phyloP scores from a whole-genome alignment of 2,797 vertebrate genomes.

The Linurgus olivaceus region DNA sequence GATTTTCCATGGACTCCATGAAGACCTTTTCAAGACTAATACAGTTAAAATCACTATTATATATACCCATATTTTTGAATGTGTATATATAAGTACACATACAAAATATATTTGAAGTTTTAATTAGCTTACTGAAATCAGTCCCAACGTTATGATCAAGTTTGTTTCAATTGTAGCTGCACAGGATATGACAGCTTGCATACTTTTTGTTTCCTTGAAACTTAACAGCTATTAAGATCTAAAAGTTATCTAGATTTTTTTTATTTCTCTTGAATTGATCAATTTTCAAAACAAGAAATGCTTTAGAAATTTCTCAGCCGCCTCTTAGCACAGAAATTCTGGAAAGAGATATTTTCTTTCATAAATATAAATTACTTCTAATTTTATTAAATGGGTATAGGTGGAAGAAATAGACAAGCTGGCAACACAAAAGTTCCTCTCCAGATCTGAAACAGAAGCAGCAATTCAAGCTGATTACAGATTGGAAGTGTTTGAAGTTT shows the following conservation, averaged over 20 bases:
- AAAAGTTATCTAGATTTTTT: not conserved
- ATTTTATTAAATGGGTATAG: not conserved
- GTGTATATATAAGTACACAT: accelerated
- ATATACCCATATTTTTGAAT: not conserved
- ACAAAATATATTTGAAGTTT: not conserved
- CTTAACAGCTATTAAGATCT: not conserved
- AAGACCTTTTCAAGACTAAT: not conserved
- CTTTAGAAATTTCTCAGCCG: not conserved
- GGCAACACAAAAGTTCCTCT: not conserved
- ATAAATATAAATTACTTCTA: not conserved
- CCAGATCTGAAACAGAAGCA: not conserved
- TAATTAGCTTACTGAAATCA: constrained; percentile 22
- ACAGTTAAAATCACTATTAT: not conserved
- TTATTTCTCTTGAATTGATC: not conserved
- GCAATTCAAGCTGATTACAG: not conserved
- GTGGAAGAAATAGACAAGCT: not conserved
- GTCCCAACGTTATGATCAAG: not conserved
- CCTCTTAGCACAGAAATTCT: not conserved
- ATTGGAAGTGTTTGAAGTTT: not conserved
- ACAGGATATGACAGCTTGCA: not conserved
- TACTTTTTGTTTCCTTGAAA: not conserved
- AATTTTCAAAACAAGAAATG: not conserved
- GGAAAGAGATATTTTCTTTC: not conserved
- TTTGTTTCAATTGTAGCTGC: not conserved
- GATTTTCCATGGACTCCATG: not conserved